Conservation (phyloP, 2,797 vertebrate genomes). For the Sparus aurata region DNA sequence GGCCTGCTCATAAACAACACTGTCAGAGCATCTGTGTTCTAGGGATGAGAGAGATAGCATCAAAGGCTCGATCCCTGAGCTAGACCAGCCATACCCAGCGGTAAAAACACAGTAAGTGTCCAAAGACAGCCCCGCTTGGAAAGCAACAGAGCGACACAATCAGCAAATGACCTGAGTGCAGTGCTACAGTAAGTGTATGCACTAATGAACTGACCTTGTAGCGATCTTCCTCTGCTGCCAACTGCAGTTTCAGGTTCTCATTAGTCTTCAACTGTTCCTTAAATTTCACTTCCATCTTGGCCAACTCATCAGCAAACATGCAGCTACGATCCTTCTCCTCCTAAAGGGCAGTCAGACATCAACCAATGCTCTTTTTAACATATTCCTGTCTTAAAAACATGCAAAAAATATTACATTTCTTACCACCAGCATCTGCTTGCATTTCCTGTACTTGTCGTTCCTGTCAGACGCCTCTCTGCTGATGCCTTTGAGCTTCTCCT, state of each 20-base stretch:
- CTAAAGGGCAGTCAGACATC: constrained; percentile 75
- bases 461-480: constrained; percentile 93
- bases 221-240: constrained; percentile 91
- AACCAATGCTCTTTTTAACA: constrained; percentile 1
- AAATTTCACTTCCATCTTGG: constrained; percentile 94
- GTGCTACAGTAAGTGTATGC: constrained; percentile 17
- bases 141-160: constrained; percentile 25
- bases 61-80: constrained; percentile 71
- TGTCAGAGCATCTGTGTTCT: constrained; percentile 74
- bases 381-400: neutral
- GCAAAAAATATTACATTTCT: constrained; percentile 62
- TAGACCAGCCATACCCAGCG: constrained; percentile 71
- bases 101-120: constrained; percentile 51
- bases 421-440: constrained; percentile 94
- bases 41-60: constrained; percentile 72
- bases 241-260: constrained; percentile 90
- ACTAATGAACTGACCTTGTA: constrained; percentile 88
- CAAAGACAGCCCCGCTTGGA: constrained; percentile 47
- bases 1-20: constrained; percentile 82
- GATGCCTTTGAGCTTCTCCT: constrained; percentile 93
- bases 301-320: constrained; percentile 94
- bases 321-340: constrained; percentile 94
- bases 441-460: constrained; percentile 96
- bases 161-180: constrained; percentile 10
- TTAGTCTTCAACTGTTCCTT: constrained; percentile 95